Evolutionary conservation across 1,140 invertebrate species (phyloP).

Genomic region (Batillaria attramentaria): DNA sequence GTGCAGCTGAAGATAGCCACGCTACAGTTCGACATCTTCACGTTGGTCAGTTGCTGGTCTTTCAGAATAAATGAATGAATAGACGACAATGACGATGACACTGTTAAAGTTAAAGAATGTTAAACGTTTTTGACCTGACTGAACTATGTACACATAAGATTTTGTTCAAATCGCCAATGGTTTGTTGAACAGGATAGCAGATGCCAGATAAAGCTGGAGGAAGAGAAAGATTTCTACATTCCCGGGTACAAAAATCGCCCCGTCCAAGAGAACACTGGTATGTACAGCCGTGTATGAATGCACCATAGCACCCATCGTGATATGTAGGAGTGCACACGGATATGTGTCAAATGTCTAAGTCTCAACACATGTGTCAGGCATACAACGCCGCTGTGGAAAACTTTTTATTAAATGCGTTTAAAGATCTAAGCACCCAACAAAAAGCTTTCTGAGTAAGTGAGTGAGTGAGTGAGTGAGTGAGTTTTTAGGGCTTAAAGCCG

Average conservation of each 20-base stretch:
- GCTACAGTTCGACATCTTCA: conserved; percentile 63
- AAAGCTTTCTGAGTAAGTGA: no score
- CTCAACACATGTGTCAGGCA: no score
- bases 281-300: no score
- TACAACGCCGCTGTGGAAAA: no score
- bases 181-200: conserved; percentile 42
- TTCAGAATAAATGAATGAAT: neutral
- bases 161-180: neutral
- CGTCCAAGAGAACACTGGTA: neutral
- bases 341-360: no score
- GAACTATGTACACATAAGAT: neutral
- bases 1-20: conserved; percentile 47
- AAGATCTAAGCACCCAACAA: no score
- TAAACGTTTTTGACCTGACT: neutral
- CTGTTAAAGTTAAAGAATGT: neutral
- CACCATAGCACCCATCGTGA: no score
- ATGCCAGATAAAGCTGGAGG: conserved; percentile 46
- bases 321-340: no score
- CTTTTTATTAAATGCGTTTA: no score
- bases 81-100: neutral
- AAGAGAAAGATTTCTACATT: conserved; percentile 49
- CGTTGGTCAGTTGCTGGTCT: conserved; percentile 50
- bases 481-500: no score
- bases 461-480: no score
- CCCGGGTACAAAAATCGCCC: conserved; percentile 35